Conservation (phyloP, 2,888 invertebrate genomes). For the Cataglyphis albicans region DNA sequence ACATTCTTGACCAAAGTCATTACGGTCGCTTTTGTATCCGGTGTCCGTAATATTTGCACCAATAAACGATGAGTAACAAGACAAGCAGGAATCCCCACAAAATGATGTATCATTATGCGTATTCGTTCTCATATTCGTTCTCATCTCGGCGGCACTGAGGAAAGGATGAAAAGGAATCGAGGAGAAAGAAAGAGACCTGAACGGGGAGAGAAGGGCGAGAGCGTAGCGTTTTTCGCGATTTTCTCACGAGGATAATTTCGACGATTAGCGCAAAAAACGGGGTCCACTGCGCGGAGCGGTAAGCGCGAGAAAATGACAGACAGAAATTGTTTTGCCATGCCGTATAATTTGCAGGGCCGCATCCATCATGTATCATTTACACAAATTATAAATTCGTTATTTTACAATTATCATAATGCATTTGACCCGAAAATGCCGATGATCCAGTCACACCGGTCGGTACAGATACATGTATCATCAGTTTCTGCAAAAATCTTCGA, state of each 20-base stretch:
- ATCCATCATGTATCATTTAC: constrained; percentile 84
- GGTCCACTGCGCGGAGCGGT: constrained; percentile 61
- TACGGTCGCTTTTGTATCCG: constrained; percentile 71
- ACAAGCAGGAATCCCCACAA: constrained; percentile 72
- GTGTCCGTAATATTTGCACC: constrained; percentile 68
- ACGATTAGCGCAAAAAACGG: constrained; percentile 77
- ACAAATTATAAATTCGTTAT: constrained; percentile 86
- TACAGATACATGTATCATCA: background rate
- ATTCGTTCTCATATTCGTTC: constrained; percentile 65
- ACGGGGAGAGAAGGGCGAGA: constrained; percentile 26
- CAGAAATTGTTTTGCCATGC: constrained; percentile 81
- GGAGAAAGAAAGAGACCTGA: constrained; percentile 54
- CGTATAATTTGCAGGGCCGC: constrained; percentile 83
- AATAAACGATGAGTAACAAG: constrained; percentile 73
- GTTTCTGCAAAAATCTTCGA: constrained; percentile 1
- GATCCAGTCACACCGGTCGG: constrained; percentile 69
- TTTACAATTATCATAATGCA: constrained; percentile 85
- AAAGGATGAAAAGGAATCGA: constrained; percentile 59
- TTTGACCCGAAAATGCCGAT: constrained; percentile 81
- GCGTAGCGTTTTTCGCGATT: constrained; percentile 78
- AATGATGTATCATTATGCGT: constrained; percentile 74
- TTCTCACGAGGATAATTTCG: constrained; percentile 82
- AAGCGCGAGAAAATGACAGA: constrained; percentile 72
- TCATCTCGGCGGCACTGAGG: constrained; percentile 62
- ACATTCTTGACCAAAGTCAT: constrained; percentile 65